These are phyloP conservation scores for Xerus inauris DNA, from an alignment of 2,113 vertebrate species.

Conservation along the genomic window DNA sequence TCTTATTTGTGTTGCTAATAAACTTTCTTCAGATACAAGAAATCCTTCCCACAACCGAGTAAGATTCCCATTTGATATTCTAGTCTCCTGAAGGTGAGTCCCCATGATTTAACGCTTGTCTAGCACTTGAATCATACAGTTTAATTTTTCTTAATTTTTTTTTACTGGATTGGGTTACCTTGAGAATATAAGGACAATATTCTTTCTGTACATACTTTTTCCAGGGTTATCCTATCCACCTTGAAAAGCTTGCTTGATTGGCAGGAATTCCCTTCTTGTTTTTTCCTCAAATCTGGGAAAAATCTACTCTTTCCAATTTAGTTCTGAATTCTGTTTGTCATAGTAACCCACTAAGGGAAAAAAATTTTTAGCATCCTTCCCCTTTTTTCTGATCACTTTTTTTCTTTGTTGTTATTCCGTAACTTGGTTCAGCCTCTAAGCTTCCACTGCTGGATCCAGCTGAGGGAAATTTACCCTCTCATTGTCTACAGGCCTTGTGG, in stretches of 20 bases:
- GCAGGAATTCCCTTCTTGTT: conserved; percentile 49
- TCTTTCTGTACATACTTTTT: not conserved
- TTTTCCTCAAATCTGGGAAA: conserved; percentile 18
- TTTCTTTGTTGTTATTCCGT: not conserved
- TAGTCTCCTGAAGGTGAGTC: not conserved
- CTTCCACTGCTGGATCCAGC: not conserved
- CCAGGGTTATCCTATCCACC: not conserved
- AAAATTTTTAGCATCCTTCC: not conserved
- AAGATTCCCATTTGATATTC: not conserved
- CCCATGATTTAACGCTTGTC: not conserved
- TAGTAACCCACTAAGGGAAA: not conserved
- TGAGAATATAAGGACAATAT: not conserved
- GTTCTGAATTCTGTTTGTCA: conserved; percentile 52
- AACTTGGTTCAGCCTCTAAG: not conserved
- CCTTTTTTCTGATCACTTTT: not conserved
- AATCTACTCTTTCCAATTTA: not conserved
- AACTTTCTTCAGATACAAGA: not conserved
- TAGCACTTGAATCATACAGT: not conserved
- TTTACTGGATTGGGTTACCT: not conserved
- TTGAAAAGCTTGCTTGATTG: not conserved
- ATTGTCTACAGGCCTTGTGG: not conserved
- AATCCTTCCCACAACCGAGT: not conserved
- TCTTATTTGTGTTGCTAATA: conserved; percentile 29
- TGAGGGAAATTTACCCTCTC: not conserved
- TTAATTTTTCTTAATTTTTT: conserved; percentile 53